Evolutionary conservation across 2,797 vertebrate genomes (phyloP).

Genomic region (Lacerta agilis): DNA sequence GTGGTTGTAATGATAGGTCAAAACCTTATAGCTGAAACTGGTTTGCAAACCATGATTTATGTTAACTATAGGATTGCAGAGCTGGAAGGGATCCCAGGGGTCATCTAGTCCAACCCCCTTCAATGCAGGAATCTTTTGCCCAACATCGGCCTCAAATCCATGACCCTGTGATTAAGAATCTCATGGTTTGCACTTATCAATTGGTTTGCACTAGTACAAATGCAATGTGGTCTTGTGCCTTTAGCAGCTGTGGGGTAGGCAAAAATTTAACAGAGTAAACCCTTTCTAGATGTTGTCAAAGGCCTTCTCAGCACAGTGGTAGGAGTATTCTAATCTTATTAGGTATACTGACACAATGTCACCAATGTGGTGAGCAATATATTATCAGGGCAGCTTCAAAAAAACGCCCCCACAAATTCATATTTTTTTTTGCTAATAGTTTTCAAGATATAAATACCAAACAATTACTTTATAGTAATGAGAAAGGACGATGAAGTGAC

Average conservation of each 20-base stretch:
- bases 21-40: not conserved
- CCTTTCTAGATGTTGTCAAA: too few relatives aligned
- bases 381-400: slow-evolving; percentile 58
- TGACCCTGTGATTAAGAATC: too few relatives aligned
- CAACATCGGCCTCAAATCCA: too few relatives aligned
- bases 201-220: not conserved
- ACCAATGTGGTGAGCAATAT: slow-evolving; percentile 47
- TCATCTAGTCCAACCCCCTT: too few relatives aligned
- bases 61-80: not conserved
- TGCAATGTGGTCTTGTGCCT: not conserved
- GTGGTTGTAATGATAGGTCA: not conserved
- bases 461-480: slow-evolving; percentile 37
- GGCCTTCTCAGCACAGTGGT: too few relatives aligned
- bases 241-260: too few relatives aligned
- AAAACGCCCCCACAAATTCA: slow-evolving; percentile 45
- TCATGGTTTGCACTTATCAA: too few relatives aligned
- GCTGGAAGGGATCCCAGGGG: too few relatives aligned
- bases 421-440: slow-evolving; percentile 52
- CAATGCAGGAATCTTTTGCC: too few relatives aligned
- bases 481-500: slow-evolving; percentile 37
- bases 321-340: too few relatives aligned
- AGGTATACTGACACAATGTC: slow-evolving; percentile 24
- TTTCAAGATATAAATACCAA: slow-evolving; percentile 58
- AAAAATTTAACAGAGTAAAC: too few relatives aligned
- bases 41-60: not conserved